phyloP scores from a whole-genome alignment of 1,140 invertebrate genomes.

The Neodiprion virginianus region DNA sequence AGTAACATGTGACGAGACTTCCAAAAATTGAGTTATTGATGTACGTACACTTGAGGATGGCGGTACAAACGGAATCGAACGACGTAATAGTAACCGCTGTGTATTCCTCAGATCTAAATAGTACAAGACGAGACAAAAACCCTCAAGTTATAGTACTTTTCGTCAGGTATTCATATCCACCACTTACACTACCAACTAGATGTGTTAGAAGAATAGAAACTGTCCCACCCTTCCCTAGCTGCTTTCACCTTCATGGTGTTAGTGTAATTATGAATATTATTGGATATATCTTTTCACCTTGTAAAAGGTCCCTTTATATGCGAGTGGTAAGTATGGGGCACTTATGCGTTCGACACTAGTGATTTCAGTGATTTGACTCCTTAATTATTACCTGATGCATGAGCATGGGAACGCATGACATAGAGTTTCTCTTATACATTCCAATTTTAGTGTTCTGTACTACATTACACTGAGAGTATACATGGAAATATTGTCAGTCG shows the following conservation, averaged over 20 bases:
- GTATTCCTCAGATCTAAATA: no score
- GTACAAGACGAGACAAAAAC: no score
- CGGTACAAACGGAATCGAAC: no score
- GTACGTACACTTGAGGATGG: no score
- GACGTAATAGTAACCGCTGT: no score
- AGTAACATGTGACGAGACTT: no score
- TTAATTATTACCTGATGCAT: slow-evolving; percentile 31
- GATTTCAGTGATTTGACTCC: not conserved
- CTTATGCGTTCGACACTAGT: slow-evolving; percentile 19
- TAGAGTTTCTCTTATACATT: slow-evolving; percentile 1
- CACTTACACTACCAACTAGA: not conserved
- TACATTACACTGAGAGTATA: not conserved
- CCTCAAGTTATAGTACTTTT: no score
- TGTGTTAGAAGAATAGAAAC: slow-evolving; percentile 21
- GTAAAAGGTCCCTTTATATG: not conserved
- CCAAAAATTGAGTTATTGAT: no score
- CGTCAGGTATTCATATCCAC: not conserved
- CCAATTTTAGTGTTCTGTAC: not conserved
- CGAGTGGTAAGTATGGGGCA: slow-evolving; percentile 27
- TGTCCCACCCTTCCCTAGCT: slow-evolving; percentile 52
- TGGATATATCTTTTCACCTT: not conserved
- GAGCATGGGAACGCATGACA: slow-evolving; percentile 37
- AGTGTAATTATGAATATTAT: not conserved
- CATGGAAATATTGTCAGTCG: not conserved
- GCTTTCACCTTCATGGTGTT: slow-evolving; percentile 41